Evolutionary conservation across 2,797 vertebrate species (phyloP), one percentile per base, ranked within the genome.

Genomic region (Luscinia luscinia): DNA sequence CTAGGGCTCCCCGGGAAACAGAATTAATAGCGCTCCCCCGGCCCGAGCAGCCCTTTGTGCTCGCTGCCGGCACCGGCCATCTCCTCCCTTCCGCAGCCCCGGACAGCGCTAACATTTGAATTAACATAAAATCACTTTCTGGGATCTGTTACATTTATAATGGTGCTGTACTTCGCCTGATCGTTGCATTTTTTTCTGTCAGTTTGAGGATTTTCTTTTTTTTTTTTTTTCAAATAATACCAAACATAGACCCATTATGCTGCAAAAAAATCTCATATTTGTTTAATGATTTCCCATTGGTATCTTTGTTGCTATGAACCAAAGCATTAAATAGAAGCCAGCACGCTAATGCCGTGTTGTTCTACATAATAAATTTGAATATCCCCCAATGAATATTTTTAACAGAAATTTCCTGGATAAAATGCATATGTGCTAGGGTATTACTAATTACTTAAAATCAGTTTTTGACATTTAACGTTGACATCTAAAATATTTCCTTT

Each of bases 281-380:
- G 94, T 93, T 95, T 94, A 96, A 95, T 93, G 95, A 97, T 97
- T 96, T 97, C 96, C 95, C 95, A 94, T 95, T 93, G 95, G 95
- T 95, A 89, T 96, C 95, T 96, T 93, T 95, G 95, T 96, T 96
- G 95, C 95, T 97, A 96, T 88, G 93, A 96, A 45, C 94, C 90
- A 97, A 96, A 94, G 85, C 85, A 86, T 94, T 96, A 97, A 96
- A 82, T 61, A 91, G 95, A 91, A 96, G 93, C 87, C 73, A 86
- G 68, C 57, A 36, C 23, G n/a, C 90, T 97, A 97, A 91, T 18
- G 38, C 85, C 16, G 32, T 90, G 93, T 96, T 96, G 95, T 94
- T 96, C 95, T 96, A 95, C 95, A 90, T 95, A 95, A 96, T 95
- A 96, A 94, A 96, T 94, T 87, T 91, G 85, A 94, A 93, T 95